phyloP scores from a whole-genome alignment of 1,140 invertebrate genomes.

The Penaeus vannamei region DNA sequence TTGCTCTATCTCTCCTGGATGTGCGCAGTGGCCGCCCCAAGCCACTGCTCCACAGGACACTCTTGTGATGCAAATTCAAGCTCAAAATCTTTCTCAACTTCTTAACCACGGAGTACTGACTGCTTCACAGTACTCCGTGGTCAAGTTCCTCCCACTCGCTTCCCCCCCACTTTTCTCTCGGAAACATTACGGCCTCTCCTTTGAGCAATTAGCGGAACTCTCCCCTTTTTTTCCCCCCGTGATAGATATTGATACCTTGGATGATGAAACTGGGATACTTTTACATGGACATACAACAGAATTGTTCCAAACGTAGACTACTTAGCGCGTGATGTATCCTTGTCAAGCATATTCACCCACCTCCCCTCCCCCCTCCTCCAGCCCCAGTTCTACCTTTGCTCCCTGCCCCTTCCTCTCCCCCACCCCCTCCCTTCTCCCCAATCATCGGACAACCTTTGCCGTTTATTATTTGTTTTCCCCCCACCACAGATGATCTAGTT shows the following conservation, averaged over 20 bases:
- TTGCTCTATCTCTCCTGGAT: too few relatives aligned
- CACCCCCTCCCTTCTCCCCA: conserved; percentile 24
- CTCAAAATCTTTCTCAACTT: conserved; percentile 54
- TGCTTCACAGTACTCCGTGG: conserved; percentile 66
- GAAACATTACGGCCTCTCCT: too few relatives aligned
- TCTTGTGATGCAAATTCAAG: conserved; percentile 49
- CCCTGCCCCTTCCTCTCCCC: neutral
- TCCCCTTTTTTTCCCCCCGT: neutral
- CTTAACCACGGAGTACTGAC: conserved; percentile 64
- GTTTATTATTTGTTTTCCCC: neutral
- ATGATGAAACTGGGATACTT: conserved; percentile 58
- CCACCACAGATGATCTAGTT: neutral
- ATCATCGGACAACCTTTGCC: neutral
- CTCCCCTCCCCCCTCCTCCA: neutral
- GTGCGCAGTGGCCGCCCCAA: too few relatives aligned
- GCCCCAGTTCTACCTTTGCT: neutral
- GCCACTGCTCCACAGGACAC: too few relatives aligned
- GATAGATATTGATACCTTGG: neutral
- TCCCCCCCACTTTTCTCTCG: conserved; percentile 36
- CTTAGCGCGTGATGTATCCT: conserved; percentile 61
- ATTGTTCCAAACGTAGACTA: conserved; percentile 62
- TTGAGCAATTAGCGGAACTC: neutral
- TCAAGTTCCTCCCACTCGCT: conserved; percentile 42
- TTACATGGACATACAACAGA: conserved; percentile 53
- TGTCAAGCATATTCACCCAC: conserved; percentile 35